Conservation (phyloP, 2,888 invertebrate species). For the Diarsia dahlii region DNA sequence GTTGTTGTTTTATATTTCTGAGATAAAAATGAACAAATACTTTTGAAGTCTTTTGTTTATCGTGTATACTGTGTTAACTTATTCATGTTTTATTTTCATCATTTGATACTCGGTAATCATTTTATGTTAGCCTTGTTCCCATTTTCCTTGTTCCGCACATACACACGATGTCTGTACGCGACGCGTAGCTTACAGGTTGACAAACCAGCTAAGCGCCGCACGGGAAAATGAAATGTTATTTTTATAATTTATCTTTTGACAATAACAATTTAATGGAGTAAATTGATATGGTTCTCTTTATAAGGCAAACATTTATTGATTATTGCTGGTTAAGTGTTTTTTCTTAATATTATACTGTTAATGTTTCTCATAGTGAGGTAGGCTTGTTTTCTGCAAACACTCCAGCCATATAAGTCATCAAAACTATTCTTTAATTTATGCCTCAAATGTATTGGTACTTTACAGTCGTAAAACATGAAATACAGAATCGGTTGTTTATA, state of each 20-base stretch:
- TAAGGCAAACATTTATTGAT: background rate
- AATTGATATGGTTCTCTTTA: background rate
- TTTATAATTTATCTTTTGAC: conserved; percentile 1
- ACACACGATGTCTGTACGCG: conserved; percentile 20
- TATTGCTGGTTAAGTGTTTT: background rate
- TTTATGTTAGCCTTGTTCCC: conserved; percentile 57
- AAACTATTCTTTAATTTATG: conserved; percentile 6
- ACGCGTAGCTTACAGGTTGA: conserved; percentile 19
- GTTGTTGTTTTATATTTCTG: conserved; percentile 5
- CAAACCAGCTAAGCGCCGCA: conserved; percentile 32
- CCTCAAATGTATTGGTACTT: conserved; percentile 5
- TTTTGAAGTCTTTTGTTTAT: conserved; percentile 38
- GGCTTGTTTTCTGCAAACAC: conserved; percentile 6
- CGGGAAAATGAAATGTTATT: conserved; percentile 8
- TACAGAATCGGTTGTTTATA: background rate
- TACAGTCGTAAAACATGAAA: conserved; percentile 19
- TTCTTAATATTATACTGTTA: conserved; percentile 1
- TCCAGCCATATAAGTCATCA: background rate
- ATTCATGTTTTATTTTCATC: conserved; percentile 54
- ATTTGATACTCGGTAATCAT: conserved; percentile 48
- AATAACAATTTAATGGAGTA: background rate
- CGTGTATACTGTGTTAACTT: conserved; percentile 15
- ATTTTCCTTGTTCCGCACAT: conserved; percentile 63
- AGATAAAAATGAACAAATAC: conserved; percentile 28
- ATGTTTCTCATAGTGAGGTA: conserved; percentile 13